Base-by-base conservation (phyloP, 2,113 vertebrate genomes). In the Hymenochirus boettgeri region DNA sequence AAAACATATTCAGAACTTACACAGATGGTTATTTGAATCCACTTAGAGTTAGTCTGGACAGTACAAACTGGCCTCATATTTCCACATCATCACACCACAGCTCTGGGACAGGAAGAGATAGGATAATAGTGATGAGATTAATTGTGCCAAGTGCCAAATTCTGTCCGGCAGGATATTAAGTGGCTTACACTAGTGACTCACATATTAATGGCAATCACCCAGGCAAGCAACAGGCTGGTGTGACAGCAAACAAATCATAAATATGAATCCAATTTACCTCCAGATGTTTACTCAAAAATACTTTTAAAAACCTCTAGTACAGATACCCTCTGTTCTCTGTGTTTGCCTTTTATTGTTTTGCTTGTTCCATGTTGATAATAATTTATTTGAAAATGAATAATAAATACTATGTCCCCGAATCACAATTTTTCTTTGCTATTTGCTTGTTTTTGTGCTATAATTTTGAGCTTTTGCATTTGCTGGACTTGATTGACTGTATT, bases 401-500 rank as follows among this genome's bases (percentile, higher is more conserved):
- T n/a, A n/a, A n/a, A n/a, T n/a, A 35, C 10, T 31, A 7, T 35
- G 33, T 35, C 15, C 7, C 10, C 15, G n/a, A 35, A 35, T 9
- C 33, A 35, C 7, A 35, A 7, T 35, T 35, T 35, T 35, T 13
- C 9, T 35, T 18, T 65, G 22, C 17, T 57, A 50, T 42, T 67
- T 51, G 56, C 23, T 25, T 27, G 55, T 57, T 57, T 19, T 57
- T 15, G 37, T 57, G 31, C 4, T 50, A 46, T 39, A 22, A 67
- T 10, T 25, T 24, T 3, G n/a, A 21, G 45, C 55, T 55, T n/a
- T n/a, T 39, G 23, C 33, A 19, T 21, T 42, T 59, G 55, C 46
- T n/a, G 50, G 63, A 57, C 10, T 37, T 37, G 46, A 33, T 37
- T 37, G 46, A 33, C 27, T 57, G 62, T 65, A 12, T 65, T 48